Base-by-base conservation (phyloP, 2,797 vertebrate species). In the Adelosebastes latens region DNA sequence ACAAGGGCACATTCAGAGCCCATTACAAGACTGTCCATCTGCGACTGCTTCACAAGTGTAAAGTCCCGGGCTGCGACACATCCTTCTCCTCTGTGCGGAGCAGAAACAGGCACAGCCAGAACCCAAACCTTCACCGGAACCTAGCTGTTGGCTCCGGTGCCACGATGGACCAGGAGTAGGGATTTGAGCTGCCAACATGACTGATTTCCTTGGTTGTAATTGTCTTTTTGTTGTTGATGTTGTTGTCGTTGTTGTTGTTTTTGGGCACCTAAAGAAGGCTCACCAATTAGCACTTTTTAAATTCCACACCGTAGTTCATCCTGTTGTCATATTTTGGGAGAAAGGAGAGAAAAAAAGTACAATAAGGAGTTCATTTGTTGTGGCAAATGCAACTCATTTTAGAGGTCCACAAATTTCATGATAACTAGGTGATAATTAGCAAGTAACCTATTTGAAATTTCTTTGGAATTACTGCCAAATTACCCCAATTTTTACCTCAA, bases 21-120 rank as follows among this genome's bases (percentile, higher is more conserved):
- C 98, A 99, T 94, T 99, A 99, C 93, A 99, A 99, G 94, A 99
- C 98, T 2, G 98, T 99, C 55, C 98, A 99, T 87, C 97, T 99
- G 60, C 96, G 97, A 64, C 96, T 99, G 81, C 97, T 99, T 39
- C 98, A 99, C 90, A 98, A 97, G 72, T 99, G 98, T 94, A 99
- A 98, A 92, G 95, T 99, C 59, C 97, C 97, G 0, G 98, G 98
- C 69, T 99, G 98, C 78, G 96, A 97, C 74, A 99, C 96, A 0
- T 97, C 97, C 66, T 99, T 99, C 90, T 99, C 98, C 3, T 99
- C 98, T 0, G 98, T 99, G 20, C 96, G 98, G 66, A 99, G 98
- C 85, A 95, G 98, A 62, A 99, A 99, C 91, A 89, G 98, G 53
- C 98, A 99, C 93, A 99, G 98, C 91, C 98, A 99, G 94, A 99